Conservation (phyloP, 2,888 invertebrate species). For the Dromius quadrimaculatus region DNA sequence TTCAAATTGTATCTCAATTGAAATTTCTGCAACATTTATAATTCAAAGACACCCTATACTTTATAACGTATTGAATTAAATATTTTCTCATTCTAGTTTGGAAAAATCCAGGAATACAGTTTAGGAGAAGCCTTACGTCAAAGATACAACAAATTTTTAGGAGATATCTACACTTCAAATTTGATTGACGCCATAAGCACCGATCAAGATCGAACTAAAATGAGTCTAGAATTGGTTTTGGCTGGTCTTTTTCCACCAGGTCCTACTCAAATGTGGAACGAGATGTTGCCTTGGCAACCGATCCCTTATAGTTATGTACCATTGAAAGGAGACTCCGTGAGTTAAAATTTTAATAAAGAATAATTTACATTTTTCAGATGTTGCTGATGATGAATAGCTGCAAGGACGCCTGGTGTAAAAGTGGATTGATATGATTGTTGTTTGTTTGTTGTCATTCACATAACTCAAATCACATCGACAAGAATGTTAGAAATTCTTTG, state of each 20-base stretch:
- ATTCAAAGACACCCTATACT: too few species aligned
- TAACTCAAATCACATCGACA: too few species aligned
- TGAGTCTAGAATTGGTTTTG: slow-evolving; percentile 76
- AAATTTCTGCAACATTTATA: too few species aligned
- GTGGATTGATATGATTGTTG: too few species aligned
- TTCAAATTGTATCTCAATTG: too few species aligned
- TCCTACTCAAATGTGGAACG: slow-evolving; percentile 70
- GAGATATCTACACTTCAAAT: slow-evolving; percentile 69
- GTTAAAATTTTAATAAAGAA: slow-evolving; percentile 28
- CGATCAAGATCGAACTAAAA: slow-evolving; percentile 77
- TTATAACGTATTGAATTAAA: too few species aligned
- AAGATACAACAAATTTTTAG: slow-evolving; percentile 73
- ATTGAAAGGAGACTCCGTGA: slow-evolving; percentile 57
- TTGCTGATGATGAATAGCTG: not conserved
- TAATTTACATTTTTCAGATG: too few species aligned
- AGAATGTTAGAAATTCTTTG: too few species aligned
- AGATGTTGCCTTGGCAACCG: slow-evolving; percentile 60
- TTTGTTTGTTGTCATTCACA: too few species aligned
- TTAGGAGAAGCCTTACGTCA: slow-evolving; percentile 73
- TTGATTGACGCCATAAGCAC: slow-evolving; percentile 72
- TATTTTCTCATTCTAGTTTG: too few species aligned
- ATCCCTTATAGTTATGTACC: slow-evolving; percentile 59
- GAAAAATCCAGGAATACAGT: slow-evolving; percentile 73
- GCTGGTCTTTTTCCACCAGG: slow-evolving; percentile 76
- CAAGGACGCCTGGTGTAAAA: too few species aligned